Evolutionary conservation across 2,797 vertebrate genomes (phyloP).

Genomic region (Sylvia borin): DNA sequence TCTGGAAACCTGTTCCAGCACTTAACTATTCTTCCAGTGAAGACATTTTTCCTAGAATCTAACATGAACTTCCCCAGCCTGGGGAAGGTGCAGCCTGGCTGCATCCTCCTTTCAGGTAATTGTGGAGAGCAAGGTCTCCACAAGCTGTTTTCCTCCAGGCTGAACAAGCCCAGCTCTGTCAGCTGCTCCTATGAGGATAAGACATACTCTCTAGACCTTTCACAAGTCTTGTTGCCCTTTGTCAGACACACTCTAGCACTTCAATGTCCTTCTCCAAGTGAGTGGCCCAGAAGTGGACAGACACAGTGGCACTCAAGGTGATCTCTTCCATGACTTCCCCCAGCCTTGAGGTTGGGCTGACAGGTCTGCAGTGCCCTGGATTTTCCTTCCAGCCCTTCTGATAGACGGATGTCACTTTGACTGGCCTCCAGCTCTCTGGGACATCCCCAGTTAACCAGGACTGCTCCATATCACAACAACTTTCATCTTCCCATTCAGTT

Average conservation of each 20-base stretch:
- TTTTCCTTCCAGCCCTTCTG: background rate
- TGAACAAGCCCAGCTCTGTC: background rate
- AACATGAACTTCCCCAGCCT: background rate
- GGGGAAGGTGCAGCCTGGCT: background rate
- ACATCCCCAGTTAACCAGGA: background rate
- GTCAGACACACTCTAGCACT: background rate
- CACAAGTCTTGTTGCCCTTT: background rate
- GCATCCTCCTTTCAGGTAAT: background rate
- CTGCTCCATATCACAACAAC: background rate
- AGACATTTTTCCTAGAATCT: background rate
- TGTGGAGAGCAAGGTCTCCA: background rate
- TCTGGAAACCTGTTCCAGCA: background rate
- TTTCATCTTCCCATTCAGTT: background rate
- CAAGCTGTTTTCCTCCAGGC: background rate
- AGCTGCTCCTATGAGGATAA: background rate
- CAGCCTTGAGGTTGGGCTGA: background rate
- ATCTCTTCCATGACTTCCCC: background rate
- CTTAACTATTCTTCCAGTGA: background rate
- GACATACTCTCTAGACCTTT: background rate
- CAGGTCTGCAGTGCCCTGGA: background rate
- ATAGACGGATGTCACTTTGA: accelerated
- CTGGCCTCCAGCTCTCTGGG: background rate
- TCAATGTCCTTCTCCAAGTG: no score
- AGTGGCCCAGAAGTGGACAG: background rate
- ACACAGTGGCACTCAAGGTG: background rate